phyloP scores from a whole-genome alignment of 1,140 invertebrate genomes.

The Lamellibrachia luymesi region DNA sequence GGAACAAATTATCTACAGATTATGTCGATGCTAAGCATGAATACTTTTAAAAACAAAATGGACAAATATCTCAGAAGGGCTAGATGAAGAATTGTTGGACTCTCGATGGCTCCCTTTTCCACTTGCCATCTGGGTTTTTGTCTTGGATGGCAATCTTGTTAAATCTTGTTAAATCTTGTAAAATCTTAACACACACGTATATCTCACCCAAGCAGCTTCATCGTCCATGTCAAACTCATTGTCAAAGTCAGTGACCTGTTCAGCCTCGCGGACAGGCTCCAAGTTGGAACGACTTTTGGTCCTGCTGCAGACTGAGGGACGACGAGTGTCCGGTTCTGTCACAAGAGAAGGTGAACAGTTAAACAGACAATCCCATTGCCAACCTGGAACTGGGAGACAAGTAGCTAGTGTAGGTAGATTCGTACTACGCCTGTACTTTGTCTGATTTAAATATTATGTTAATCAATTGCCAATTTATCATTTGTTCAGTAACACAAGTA shows the following conservation, averaged over 20 bases:
- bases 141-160: no score
- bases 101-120: no score
- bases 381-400: background rate
- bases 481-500: background rate
- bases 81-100: no score
- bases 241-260: constrained; percentile 31
- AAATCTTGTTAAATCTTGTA: no score
- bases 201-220: constrained; percentile 47
- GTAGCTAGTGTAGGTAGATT: background rate
- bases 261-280: constrained; percentile 38
- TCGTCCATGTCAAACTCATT: constrained; percentile 41
- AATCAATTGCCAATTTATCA: background rate
- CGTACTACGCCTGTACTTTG: background rate
- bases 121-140: no score
- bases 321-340: background rate
- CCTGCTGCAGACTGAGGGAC: background rate
- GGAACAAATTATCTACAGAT: no score
- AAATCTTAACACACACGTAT: background rate
- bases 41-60: no score
- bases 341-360: background rate
- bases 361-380: background rate
- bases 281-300: constrained; percentile 23
- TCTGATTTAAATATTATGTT: background rate
- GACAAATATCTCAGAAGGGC: no score
- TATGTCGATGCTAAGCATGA: no score